Base-by-base conservation (phyloP, 2,888 invertebrate genomes). In the Ectobius pallidus region DNA sequence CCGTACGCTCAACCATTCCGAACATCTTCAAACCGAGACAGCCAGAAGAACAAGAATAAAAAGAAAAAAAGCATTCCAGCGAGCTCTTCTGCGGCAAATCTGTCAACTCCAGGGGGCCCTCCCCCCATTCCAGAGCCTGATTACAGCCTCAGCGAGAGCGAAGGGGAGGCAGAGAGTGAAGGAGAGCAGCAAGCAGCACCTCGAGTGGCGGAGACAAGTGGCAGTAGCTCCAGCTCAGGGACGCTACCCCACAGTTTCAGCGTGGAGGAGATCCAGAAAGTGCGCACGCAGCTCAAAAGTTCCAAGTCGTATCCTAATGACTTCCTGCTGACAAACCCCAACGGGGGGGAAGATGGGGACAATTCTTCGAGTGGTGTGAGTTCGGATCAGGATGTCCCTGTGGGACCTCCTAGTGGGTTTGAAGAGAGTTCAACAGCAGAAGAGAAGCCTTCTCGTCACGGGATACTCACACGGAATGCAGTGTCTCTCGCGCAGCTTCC, bases 51-150 rank as follows among this genome's bases (percentile, higher is more conserved):
- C 52, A 79, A 84, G 78, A 79, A 84, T 77, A 81, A 84, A 81
- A 80, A 82, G 72, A 83, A 85, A 72, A 80, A 81, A 72, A 79
- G 80, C 4, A 78, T 84, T 49, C 63, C 70, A 11, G 58, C 70
- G 6, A 68, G 75, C 49, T 72, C 74, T 34, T 69, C 72, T 44
- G 39, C 76, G 76, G 20, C 61, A 75, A 77, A 46, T 78, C 80
- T 71, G 63, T 73, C 69, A 55, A 65, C 78, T 1, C 81, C 61
- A 18, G 30, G 32, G 4, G 55, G 67, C 16, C 73, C 73, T 0
- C 92, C 95, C 9, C 92, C 94, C n/a, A 95, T 95, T 78, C 95
- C 95, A 0, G 95, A 95, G 80, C 95, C 95, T 0, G 95, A 95
- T 83, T 95, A 95, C 85, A 94, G 94, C 82, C 89, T 94, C 83